These are phyloP conservation scores for Ictidomys tridecemlineatus DNA, from an alignment of 2,113 vertebrate species.

Conservation along the genomic window DNA sequence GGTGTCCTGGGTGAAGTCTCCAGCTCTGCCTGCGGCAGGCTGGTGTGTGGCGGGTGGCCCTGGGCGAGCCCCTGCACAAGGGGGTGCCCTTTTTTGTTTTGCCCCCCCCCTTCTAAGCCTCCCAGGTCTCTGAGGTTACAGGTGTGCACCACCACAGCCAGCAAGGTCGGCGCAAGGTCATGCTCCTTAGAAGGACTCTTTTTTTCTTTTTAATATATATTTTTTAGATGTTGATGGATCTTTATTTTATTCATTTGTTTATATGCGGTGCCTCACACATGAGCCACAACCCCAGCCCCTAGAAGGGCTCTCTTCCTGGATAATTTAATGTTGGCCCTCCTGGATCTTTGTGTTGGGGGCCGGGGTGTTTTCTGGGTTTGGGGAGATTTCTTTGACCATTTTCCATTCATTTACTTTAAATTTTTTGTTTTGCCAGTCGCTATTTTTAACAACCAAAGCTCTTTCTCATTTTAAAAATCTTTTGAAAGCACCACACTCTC, in stretches of 20 bases:
- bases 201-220: too few species aligned
- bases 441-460: constrained; percentile 7
- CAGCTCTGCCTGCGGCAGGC: background rate
- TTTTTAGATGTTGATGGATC: too few species aligned
- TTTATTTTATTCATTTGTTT: too few species aligned
- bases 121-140: background rate
- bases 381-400: background rate
- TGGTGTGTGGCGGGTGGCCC: background rate
- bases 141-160: background rate
- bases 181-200: background rate
- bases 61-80: too few species aligned
- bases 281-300: too few species aligned
- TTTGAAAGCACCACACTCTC: background rate
- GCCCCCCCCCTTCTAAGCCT: too few species aligned
- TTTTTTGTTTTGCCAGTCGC: constrained; percentile 9
- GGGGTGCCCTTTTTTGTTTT: too few species aligned
- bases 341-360: background rate
- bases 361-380: background rate
- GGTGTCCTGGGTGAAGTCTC: background rate
- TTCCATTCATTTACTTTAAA: background rate
- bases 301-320: background rate
- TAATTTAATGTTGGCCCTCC: background rate
- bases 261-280: too few species aligned
- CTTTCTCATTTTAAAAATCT: background rate
- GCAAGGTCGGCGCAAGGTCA: too few species aligned